A percentile compares a stretch with the other conserved stretches of the same genome.
Evolutionary conservation across 1,140 invertebrate genomes (phyloP).

Genomic region (Aporrectodea caliginosa): DNA sequence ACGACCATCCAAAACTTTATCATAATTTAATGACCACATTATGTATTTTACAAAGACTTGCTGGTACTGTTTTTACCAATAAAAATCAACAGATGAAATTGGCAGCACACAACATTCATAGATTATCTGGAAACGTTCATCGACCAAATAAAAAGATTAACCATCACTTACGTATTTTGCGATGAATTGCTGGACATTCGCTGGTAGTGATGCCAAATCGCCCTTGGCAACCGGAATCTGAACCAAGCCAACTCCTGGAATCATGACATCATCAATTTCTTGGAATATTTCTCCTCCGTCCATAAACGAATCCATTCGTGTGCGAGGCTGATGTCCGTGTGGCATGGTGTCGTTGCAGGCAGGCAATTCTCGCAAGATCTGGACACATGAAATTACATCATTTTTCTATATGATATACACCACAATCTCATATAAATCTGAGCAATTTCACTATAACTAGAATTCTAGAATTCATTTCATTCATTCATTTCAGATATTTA

Average conservation of each 20-base stretch:
- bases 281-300: neutral
- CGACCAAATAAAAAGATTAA: neutral
- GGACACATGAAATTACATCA: too few relatives aligned
- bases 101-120: neutral
- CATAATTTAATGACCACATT: neutral
- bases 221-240: slow-evolving; percentile 24
- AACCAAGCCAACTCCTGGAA: slow-evolving; percentile 9
- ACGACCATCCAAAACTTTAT: neutral
- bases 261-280: slow-evolving; percentile 2
- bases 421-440: too few relatives aligned
- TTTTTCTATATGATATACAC: too few relatives aligned
- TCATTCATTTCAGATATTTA: too few relatives aligned
- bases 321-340: neutral
- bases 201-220: slow-evolving; percentile 23
- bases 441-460: too few relatives aligned
- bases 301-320: neutral
- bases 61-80: neutral
- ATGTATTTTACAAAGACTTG: neutral
- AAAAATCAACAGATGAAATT: neutral
- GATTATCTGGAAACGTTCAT: neutral
- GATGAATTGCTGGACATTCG: slow-evolving; percentile 28
- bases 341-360: too few relatives aligned
- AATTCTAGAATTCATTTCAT: too few relatives aligned
- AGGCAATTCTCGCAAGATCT: too few relatives aligned
- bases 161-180: slow-evolving; percentile 26